Evolutionary conservation across 2,797 vertebrate species (phyloP).

Genomic region (Chelmon rostratus): DNA sequence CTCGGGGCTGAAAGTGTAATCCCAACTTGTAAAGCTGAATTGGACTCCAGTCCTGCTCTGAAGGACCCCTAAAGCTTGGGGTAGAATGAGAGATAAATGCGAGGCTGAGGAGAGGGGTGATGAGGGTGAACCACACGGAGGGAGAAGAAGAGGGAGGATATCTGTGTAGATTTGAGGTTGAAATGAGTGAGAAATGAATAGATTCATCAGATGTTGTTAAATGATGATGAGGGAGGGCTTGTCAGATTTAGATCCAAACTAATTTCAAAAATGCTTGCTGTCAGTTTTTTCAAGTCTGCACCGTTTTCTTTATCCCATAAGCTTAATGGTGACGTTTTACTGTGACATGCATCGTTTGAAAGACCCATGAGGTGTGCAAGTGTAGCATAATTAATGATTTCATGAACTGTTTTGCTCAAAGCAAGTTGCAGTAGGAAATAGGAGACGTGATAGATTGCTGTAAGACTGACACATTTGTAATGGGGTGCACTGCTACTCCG

Average conservation of each 20-base stretch:
- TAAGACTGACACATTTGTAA: conserved; percentile 17
- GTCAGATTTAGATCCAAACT: conserved; percentile 21
- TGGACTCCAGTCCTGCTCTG: conserved; percentile 41
- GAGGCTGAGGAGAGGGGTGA: conserved; percentile 1
- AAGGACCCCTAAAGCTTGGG: conserved; percentile 20
- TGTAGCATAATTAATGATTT: conserved; percentile 28
- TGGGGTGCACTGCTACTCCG: conserved; percentile 3
- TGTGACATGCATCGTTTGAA: conserved; percentile 18
- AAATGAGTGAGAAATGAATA: conserved; percentile 32
- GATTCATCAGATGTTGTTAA: conserved; percentile 56
- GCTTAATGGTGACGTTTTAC: conserved; percentile 10
- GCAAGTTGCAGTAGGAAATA: background rate
- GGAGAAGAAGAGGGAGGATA: conserved; percentile 19
- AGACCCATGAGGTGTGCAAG: background rate
- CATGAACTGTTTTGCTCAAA: conserved; percentile 25
- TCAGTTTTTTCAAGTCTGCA: background rate
- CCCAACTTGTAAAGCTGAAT: conserved; percentile 60
- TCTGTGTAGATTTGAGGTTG: conserved; percentile 20
- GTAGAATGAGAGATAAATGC: conserved; percentile 22
- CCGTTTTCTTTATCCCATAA: conserved; percentile 12
- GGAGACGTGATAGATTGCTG: conserved; percentile 34
- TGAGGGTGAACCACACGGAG: conserved; percentile 30
- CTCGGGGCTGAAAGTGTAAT: conserved; percentile 61
- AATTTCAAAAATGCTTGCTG: conserved; percentile 17
- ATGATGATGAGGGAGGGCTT: background rate